Base-by-base conservation (phyloP, 2,113 vertebrate species). In the Sander lucioperca region DNA sequence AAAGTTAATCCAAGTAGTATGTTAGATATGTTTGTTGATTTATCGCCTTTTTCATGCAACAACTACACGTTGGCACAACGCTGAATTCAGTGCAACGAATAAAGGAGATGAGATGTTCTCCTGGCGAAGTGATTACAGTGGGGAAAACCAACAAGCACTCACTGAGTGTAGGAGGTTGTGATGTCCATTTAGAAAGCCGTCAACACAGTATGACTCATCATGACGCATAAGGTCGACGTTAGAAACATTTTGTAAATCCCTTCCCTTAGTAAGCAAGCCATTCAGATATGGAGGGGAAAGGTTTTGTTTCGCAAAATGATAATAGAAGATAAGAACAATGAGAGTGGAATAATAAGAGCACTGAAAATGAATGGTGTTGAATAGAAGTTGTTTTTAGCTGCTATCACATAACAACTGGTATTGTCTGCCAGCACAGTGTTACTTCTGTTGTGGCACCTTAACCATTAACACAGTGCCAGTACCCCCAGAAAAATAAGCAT, bases 161-260 rank as follows among this genome's bases (percentile, higher is more conserved):
- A 50, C 43, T 30, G 18, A 48, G 43, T 30, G 57, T 57, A 71
- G 79, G 74, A 83, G 74, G 57, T 36, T 73, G 39, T 61, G 45
- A 80, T 74, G 79, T 73, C 69, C 56, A 77, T 75, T 86, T 9
- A 80, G 23, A 79, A 73, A 83, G 77, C 30, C 30, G 64, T 73
- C 80, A 88, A 86, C 16, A 83, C 23, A 1, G 25, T 7, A 23
- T 84, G 83, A 87, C 68, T 84, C 85, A 84, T 57, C 21, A 18
- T 77, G 87, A 81, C 83, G 64, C 67, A 64, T 53, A n/a, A 47
- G 39, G 53, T 73, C 10, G 15, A 67, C 82, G 71, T 79, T 16
- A 80, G 25, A 74, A 83, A 85, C 88, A 81, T 85, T 80, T 58
- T 70, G 21, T 50, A 80, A 83, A 71, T 75, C 73, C 74, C 57